phyloP scores from a whole-genome alignment of 2,888 invertebrate genomes.

The Margaritifera margaritifera region DNA sequence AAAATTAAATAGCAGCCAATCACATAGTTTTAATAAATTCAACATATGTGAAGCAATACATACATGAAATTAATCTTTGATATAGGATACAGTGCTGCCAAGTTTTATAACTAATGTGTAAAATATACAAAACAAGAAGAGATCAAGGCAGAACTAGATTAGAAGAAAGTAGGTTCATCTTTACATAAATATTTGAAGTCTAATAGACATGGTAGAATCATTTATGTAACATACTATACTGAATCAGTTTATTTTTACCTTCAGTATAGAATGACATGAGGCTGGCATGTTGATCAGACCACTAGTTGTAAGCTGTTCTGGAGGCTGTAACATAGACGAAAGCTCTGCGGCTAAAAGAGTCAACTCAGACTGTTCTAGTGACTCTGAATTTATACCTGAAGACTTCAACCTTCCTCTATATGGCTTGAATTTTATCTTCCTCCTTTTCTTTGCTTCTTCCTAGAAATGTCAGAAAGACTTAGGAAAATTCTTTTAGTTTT shows the following conservation, averaged over 20 bases:
- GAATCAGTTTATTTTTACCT: conserved; percentile 42
- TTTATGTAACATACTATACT: background rate
- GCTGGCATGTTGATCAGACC: conserved; percentile 63
- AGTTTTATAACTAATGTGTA: no score
- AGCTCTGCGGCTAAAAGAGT: conserved; percentile 50
- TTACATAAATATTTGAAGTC: background rate
- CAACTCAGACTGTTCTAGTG: conserved; percentile 64
- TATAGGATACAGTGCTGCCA: no score
- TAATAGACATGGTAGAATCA: background rate
- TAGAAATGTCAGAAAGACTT: conserved; percentile 7
- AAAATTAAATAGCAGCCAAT: no score
- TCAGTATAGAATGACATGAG: conserved; percentile 66
- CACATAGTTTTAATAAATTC: no score
- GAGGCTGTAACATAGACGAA: conserved; percentile 36
- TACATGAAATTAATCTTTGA: no score
- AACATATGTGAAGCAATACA: no score
- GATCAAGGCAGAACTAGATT: no score
- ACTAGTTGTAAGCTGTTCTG: conserved; percentile 27
- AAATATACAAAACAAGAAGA: no score
- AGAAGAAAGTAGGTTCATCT: no score
- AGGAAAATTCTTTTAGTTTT: background rate
- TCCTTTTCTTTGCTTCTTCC: conserved; percentile 40
- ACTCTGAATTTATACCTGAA: conserved; percentile 56
- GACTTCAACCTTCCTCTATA: conserved; percentile 60
- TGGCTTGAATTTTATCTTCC: conserved; percentile 55